These are phyloP conservation scores for Pediacus dermestoides DNA, from an alignment of 2,888 invertebrate genomes.

Conservation along the genomic window DNA sequence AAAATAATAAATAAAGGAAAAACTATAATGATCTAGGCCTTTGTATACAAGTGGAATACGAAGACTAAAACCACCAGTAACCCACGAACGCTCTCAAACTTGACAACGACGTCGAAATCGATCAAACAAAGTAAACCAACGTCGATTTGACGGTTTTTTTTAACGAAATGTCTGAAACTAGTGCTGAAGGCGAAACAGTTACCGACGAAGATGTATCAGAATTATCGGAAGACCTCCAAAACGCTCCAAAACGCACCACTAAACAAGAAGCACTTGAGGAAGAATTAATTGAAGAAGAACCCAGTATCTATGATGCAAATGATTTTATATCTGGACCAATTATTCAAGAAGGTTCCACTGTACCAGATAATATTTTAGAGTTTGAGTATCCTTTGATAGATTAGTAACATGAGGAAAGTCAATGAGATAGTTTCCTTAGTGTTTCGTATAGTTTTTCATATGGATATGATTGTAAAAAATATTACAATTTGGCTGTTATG, in stretches of 20 bases:
- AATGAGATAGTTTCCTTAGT: slow-evolving; percentile 33
- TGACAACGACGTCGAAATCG: no score
- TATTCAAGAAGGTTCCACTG: slow-evolving; percentile 53
- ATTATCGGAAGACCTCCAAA: slow-evolving; percentile 25
- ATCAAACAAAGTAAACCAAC: no score
- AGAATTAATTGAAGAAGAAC: slow-evolving; percentile 27
- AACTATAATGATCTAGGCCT: no score
- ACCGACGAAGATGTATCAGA: slow-evolving; percentile 32
- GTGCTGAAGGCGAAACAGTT: no score
- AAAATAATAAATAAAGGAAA: no score
- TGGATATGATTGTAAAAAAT: slow-evolving; percentile 79
- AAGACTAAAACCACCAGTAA: no score
- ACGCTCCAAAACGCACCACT: slow-evolving; percentile 11
- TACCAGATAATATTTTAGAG: slow-evolving; percentile 59
- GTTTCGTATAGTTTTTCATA: slow-evolving; percentile 66
- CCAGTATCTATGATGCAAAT: slow-evolving; percentile 43
- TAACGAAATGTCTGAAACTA: slow-evolving; percentile 33
- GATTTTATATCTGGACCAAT: slow-evolving; percentile 59
- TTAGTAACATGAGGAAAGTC: no score
- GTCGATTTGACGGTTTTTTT: no score
- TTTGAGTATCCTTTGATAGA: slow-evolving; percentile 75
- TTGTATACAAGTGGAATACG: no score
- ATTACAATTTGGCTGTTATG: slow-evolving; percentile 75
- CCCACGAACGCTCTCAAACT: no score
- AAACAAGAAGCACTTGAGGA: slow-evolving; percentile 22